Evolutionary conservation across 92 coral and sea anemone species (phyloP).

Genomic region (Porites lobata): DNA sequence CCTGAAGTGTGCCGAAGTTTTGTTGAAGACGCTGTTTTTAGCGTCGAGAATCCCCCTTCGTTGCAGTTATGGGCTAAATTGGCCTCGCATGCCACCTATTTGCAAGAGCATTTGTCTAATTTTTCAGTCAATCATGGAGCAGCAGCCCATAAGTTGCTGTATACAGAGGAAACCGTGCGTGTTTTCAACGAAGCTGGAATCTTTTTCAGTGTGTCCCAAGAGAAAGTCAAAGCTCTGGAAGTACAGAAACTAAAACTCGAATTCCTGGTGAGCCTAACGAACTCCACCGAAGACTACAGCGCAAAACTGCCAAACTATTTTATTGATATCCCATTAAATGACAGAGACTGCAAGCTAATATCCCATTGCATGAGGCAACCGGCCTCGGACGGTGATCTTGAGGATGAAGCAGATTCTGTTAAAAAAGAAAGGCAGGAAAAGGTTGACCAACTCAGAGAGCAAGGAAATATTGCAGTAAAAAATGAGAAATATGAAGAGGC

Average conservation of each 20-base stretch:
- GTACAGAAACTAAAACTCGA: slow-evolving; percentile 63
- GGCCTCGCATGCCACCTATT: slow-evolving; percentile 69
- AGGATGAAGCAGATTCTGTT: neutral
- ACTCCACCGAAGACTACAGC: slow-evolving; percentile 15
- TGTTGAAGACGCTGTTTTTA: slow-evolving; percentile 69
- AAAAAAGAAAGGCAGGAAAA: slow-evolving; percentile 12
- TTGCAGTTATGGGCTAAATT: slow-evolving; percentile 79
- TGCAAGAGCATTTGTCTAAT: slow-evolving; percentile 64
- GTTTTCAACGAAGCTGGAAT: slow-evolving; percentile 75
- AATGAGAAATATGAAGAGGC: slow-evolving; percentile 54
- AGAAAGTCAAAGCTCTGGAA: slow-evolving; percentile 73
- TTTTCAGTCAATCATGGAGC: slow-evolving; percentile 12
- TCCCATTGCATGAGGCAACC: slow-evolving; percentile 72
- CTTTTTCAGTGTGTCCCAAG: slow-evolving; percentile 74
- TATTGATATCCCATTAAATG: slow-evolving; percentile 64
- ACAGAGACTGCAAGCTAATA: slow-evolving; percentile 59
- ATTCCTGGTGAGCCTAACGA: slow-evolving; percentile 38
- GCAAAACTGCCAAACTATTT: slow-evolving; percentile 41
- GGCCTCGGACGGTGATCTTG: neutral
- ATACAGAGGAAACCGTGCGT: slow-evolving; percentile 67
- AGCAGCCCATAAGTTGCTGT: slow-evolving; percentile 27
- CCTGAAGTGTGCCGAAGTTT: slow-evolving; percentile 69
- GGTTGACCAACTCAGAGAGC: slow-evolving; percentile 62
- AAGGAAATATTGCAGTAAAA: slow-evolving; percentile 76
- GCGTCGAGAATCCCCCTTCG: slow-evolving; percentile 72